phyloP scores from a whole-genome alignment of 2,113 vertebrate species.

The Atlantisia rogersi region DNA sequence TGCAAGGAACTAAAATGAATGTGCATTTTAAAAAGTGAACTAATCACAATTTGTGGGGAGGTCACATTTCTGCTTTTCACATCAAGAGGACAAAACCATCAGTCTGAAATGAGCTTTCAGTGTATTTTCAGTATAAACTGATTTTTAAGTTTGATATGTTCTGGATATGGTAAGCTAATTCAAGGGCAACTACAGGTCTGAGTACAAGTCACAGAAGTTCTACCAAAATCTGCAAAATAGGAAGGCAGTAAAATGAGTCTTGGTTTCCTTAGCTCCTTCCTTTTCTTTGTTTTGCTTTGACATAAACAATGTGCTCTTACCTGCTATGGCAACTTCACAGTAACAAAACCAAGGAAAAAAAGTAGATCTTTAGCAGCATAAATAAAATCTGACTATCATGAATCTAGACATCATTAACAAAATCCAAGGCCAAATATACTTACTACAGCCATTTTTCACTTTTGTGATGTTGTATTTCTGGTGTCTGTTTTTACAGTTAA shows the following conservation, averaged over 20 bases:
- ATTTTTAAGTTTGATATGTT: neutral
- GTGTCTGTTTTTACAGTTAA: neutral
- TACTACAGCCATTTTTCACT: neutral
- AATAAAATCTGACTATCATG: neutral
- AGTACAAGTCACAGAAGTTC: neutral
- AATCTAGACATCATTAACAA: neutral
- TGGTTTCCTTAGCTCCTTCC: neutral
- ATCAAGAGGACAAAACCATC: neutral
- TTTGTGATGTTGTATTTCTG: neutral
- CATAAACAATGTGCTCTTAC: neutral
- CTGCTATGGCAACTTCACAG: neutral
- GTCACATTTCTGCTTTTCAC: neutral
- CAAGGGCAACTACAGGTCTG: neutral
- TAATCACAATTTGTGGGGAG: neutral
- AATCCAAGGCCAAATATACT: slow-evolving; percentile 13
- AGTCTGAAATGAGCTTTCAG: neutral
- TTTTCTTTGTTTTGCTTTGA: neutral
- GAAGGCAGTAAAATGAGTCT: neutral
- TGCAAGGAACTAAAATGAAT: neutral
- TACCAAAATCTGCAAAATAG: neutral
- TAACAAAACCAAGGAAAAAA: neutral
- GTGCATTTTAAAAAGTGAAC: neutral
- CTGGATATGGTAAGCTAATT: neutral
- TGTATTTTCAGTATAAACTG: neutral
- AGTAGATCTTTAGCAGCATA: neutral